Evolutionary conservation across 1,140 invertebrate species (phyloP).

Genomic region (Temnothorax longispinosus): DNA sequence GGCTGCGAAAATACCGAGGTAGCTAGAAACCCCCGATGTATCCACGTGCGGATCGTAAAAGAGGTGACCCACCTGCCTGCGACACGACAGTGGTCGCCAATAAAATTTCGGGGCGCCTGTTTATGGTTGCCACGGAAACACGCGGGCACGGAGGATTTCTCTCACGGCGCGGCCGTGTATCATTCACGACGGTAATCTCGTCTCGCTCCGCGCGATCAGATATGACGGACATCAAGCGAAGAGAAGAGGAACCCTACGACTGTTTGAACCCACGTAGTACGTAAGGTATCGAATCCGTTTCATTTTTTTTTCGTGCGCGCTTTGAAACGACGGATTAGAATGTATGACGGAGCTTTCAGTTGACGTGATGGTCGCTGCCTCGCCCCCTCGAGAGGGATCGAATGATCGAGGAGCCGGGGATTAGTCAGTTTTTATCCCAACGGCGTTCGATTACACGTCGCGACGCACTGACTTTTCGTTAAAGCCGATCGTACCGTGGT

Average conservation of each 20-base stretch:
- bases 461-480: background rate
- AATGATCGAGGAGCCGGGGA: background rate
- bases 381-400: background rate
- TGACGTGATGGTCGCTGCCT: background rate
- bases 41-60: conserved; percentile 50
- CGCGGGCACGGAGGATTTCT: conserved; percentile 53
- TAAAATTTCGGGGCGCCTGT: conserved; percentile 61
- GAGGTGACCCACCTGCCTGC: conserved; percentile 54
- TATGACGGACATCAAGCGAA: conserved; percentile 9
- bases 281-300: conserved; percentile 29
- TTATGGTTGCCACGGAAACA: conserved; percentile 74
- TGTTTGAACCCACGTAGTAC: background rate
- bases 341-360: background rate
- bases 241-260: background rate
- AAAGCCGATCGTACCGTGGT: conserved; percentile 12
- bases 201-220: background rate
- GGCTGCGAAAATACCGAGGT: conserved; percentile 9
- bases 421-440: conserved; percentile 15
- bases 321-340: background rate
- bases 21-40: background rate
- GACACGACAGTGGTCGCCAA: conserved; percentile 10
- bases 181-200: conserved; percentile 19
- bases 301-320: background rate
- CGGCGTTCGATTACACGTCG: conserved; percentile 11
- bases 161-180: background rate